phyloP scores from a whole-genome alignment of 2,797 vertebrate genomes.

The Mareca penelope region DNA sequence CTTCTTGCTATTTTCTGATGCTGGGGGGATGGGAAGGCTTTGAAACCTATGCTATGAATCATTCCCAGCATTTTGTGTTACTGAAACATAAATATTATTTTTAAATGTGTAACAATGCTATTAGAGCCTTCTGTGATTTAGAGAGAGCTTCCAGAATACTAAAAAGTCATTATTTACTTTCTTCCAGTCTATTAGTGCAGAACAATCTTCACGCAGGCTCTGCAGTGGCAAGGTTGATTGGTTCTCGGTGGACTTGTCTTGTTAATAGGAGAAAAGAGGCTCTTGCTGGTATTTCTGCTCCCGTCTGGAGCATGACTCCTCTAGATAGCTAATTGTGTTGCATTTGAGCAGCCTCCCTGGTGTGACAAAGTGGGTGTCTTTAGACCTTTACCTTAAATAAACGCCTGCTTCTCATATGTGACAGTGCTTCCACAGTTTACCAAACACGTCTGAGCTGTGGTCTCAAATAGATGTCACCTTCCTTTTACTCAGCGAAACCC shows the following conservation, averaged over 20 bases:
- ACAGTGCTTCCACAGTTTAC: background rate
- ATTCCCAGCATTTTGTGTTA: conserved; percentile 3
- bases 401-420: background rate
- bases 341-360: background rate
- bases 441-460: background rate
- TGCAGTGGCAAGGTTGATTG: background rate
- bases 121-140: conserved; percentile 58
- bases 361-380: background rate
- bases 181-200: conserved; percentile 50
- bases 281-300: conserved; percentile 14
- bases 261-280: conserved; percentile 15
- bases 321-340: background rate
- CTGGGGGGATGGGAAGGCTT: background rate
- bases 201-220: background rate
- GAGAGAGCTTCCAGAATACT: conserved; percentile 48
- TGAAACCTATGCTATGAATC: conserved; percentile 33
- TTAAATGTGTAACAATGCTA: conserved; percentile 36
- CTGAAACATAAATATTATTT: conserved; percentile 24
- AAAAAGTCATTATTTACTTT: conserved; percentile 65
- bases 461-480: background rate
- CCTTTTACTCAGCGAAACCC: background rate
- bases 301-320: background rate
- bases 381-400: background rate
- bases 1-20: conserved; percentile 10
- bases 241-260: conserved; percentile 18